Percentiles rank a stretch among this genome's conserved stretches.
Conservation (phyloP, 1,140 invertebrate genomes). For the Galendromus occidentalis region DNA sequence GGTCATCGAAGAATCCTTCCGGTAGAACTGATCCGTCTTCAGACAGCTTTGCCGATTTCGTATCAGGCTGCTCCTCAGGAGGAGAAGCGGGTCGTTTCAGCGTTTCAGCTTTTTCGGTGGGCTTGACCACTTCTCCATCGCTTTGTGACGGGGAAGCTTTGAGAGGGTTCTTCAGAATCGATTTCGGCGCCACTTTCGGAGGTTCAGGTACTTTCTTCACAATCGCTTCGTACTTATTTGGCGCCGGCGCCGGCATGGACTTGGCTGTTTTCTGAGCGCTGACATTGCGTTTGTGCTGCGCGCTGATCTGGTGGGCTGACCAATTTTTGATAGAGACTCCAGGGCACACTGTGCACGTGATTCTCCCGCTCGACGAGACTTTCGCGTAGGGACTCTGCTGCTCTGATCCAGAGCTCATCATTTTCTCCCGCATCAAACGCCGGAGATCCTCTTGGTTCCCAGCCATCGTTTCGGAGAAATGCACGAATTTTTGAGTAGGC, state of each 20-base stretch:
- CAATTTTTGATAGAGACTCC: background rate
- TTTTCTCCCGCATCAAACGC: background rate
- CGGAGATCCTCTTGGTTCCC: background rate
- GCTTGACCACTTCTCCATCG: background rate
- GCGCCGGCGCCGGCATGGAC: background rate
- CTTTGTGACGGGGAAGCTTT: background rate
- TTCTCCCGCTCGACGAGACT: background rate
- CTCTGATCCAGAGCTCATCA: background rate
- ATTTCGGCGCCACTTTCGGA: background rate
- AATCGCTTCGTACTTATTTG: background rate
- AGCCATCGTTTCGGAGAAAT: too few relatives aligned
- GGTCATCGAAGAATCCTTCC: constrained; percentile 90
- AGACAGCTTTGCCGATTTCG: background rate
- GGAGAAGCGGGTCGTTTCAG: background rate
- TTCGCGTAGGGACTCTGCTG: background rate
- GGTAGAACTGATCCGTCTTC: constrained; percentile 36
- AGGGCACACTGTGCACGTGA: background rate
- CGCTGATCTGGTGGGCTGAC: background rate
- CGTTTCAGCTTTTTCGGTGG: background rate
- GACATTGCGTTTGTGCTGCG: background rate
- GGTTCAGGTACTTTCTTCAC: background rate
- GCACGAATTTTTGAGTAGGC: too few relatives aligned
- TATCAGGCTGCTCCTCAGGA: background rate
- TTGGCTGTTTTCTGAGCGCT: background rate
- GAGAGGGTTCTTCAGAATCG: background rate